Evolutionary conservation across 2,797 vertebrate genomes (phyloP).

Genomic region (Tympanoctomys barrerae): DNA sequence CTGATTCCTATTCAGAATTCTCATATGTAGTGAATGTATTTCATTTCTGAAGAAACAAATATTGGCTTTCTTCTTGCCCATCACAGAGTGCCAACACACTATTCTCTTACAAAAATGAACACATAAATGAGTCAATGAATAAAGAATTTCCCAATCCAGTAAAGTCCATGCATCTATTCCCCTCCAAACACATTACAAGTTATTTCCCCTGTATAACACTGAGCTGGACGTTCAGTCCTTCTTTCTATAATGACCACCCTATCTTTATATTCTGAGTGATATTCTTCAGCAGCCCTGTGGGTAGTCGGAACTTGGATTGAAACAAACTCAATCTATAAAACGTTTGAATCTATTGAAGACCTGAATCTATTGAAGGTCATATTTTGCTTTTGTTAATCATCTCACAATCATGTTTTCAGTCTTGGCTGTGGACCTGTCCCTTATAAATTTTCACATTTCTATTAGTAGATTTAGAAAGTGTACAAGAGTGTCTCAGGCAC

Average conservation of each 20-base stretch:
- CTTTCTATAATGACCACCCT: neutral
- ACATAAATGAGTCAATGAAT: conserved; percentile 18
- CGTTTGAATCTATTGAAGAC: neutral
- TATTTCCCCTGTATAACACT: neutral
- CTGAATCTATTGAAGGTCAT: too few species aligned
- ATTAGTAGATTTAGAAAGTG: neutral
- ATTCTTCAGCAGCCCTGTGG: neutral
- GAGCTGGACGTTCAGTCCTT: neutral
- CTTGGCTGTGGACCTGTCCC: neutral
- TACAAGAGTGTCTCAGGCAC: neutral
- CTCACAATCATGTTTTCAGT: neutral
- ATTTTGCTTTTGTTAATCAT: neutral
- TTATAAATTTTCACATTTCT: neutral
- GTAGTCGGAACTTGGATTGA: neutral
- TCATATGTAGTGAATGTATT: conserved; percentile 20
- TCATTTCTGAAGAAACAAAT: conserved; percentile 38
- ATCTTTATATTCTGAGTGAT: neutral
- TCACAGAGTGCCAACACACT: conserved; percentile 1
- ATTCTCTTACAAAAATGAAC: conserved; percentile 27
- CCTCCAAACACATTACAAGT: neutral
- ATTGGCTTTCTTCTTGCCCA: neutral
- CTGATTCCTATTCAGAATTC: neutral
- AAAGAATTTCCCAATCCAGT: conserved; percentile 18
- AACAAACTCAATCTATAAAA: neutral
- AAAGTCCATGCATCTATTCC: conserved; percentile 16